Evolutionary conservation across 1,140 invertebrate genomes (phyloP).

Genomic region (Aphaenogaster ashmeadi): DNA sequence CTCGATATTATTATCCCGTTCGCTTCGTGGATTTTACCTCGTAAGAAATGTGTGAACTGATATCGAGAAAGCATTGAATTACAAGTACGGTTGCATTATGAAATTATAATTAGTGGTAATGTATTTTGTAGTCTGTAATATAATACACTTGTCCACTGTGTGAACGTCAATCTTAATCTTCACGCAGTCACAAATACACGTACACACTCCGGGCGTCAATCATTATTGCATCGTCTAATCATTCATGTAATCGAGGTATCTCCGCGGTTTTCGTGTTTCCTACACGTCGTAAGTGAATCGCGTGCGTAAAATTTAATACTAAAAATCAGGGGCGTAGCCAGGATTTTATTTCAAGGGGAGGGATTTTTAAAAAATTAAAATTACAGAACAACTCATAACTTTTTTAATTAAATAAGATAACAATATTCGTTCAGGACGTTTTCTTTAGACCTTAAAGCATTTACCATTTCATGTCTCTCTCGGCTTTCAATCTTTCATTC

Average conservation of each 20-base stretch:
- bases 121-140: neutral
- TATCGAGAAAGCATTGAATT: neutral
- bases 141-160: neutral
- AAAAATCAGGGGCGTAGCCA: neutral
- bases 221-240: neutral
- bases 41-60: neutral
- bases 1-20: neutral
- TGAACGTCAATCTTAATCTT: neutral
- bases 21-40: neutral
- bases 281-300: neutral
- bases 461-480: too few relatives aligned
- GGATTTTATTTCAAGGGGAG: too few relatives aligned
- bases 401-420: too few relatives aligned
- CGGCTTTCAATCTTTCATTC: too few relatives aligned
- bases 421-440: too few relatives aligned
- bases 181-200: neutral
- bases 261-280: neutral
- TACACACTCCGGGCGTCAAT: neutral
- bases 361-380: too few relatives aligned
- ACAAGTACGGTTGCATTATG: neutral
- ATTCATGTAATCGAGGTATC: neutral
- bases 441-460: too few relatives aligned
- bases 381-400: too few relatives aligned
- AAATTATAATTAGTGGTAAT: neutral
- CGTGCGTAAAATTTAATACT: neutral